These are phyloP conservation scores for Geococcyx californianus DNA, from an alignment of 2,113 vertebrate species.

Conservation along the genomic window DNA sequence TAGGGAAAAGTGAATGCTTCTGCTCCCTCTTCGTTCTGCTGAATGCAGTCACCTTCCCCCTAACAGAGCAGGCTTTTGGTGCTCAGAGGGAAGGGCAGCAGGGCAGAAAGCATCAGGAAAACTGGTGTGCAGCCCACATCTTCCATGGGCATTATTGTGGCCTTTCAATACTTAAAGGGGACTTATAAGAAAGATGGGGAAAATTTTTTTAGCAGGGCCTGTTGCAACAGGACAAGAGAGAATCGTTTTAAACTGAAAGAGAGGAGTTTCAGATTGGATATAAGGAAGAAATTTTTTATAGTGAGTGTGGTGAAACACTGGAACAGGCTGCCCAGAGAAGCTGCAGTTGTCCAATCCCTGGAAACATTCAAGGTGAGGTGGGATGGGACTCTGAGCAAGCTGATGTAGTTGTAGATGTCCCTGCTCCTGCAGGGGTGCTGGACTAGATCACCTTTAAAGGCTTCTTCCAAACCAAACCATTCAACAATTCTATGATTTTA, in stretches of 20 bases:
- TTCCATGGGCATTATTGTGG: accelerated
- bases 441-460: neutral
- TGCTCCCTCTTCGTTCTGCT: neutral
- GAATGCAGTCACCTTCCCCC: neutral
- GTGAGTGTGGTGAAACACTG: neutral
- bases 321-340: neutral
- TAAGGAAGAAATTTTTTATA: neutral
- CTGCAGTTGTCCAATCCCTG: no score
- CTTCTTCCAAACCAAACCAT: neutral
- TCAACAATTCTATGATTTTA: neutral
- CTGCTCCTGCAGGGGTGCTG: neutral
- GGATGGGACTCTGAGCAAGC: neutral
- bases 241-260: neutral
- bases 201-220: neutral
- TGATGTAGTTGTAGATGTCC: neutral
- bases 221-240: accelerated
- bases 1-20: neutral
- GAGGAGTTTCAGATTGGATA: no score
- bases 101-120: neutral
- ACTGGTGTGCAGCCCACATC: accelerated
- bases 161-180: no score
- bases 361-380: neutral
- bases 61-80: accelerated
- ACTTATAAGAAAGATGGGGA: neutral
- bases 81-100: neutral